Evolutionary conservation across 2,888 invertebrate species (phyloP).

Genomic region (Tuberolachnus salignus): DNA sequence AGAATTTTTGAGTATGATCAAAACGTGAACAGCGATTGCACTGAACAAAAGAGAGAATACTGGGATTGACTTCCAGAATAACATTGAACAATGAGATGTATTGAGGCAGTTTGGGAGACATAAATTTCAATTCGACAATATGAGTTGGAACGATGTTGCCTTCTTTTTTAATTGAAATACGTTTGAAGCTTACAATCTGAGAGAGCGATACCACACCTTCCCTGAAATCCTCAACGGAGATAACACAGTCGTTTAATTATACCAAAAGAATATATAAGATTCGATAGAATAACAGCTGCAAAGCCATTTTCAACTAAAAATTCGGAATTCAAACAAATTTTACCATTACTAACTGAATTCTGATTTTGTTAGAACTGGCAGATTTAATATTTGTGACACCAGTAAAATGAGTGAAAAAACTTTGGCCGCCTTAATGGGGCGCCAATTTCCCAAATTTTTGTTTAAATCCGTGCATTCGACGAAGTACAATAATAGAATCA

Average conservation of each 20-base stretch:
- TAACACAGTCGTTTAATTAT: neutral
- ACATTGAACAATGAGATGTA: neutral
- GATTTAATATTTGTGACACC: neutral
- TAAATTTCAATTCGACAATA: slow-evolving; percentile 7
- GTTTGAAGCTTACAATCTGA: neutral
- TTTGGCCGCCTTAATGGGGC: neutral
- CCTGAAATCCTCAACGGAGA: too few species aligned
- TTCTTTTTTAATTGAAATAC: neutral
- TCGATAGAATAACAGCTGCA: neutral
- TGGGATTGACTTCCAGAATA: slow-evolving; percentile 5
- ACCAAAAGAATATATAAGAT: neutral
- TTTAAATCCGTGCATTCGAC: neutral
- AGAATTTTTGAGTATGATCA: neutral
- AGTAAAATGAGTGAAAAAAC: neutral
- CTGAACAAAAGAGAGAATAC: neutral
- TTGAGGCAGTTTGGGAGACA: neutral
- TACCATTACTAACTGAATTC: too few species aligned
- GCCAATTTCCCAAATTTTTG: neutral
- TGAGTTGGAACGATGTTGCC: neutral
- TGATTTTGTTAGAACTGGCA: neutral
- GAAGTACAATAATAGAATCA: neutral
- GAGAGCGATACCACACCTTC: neutral
- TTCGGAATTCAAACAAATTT: too few species aligned
- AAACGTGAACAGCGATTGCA: neutral
- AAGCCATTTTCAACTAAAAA: too few species aligned